Evolutionary conservation across 1,140 invertebrate species (phyloP).

Genomic region (Contarinia nasturtii): DNA sequence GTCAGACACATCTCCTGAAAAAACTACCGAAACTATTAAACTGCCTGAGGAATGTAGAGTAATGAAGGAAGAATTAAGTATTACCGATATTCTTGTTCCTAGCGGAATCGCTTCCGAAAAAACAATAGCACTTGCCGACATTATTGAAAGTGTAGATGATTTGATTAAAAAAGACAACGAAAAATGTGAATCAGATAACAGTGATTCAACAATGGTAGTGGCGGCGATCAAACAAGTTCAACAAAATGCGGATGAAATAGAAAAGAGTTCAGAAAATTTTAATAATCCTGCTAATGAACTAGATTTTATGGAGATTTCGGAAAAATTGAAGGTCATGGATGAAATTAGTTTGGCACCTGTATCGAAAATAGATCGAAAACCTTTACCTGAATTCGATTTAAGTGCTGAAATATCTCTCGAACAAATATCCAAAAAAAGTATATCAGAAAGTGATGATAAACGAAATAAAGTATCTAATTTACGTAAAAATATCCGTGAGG

Average conservation of each 20-base stretch:
- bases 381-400: conserved; percentile 7
- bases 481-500: conserved; percentile 71
- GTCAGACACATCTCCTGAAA: too few species aligned
- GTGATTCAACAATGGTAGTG: too few species aligned
- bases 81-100: too few species aligned
- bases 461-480: conserved; percentile 42
- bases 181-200: too few species aligned
- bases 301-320: conserved; percentile 7
- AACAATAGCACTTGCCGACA: too few species aligned
- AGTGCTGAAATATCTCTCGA: conserved; percentile 13
- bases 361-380: conserved; percentile 9
- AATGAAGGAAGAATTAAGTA: too few species aligned
- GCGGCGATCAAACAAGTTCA: too few species aligned
- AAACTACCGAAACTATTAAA: too few species aligned
- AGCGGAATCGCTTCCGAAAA: too few species aligned
- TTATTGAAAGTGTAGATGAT: too few species aligned
- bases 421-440: not conserved
- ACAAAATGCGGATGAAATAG: not conserved
- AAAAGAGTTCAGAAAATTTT: not conserved
- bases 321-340: conserved; percentile 36
- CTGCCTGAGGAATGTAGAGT: too few species aligned
- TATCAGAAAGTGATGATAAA: conserved; percentile 26
- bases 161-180: too few species aligned
- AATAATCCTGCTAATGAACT: not conserved
- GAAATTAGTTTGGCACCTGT: conserved; percentile 28